Conservation (phyloP, 2,888 invertebrate species). For the Leptopilina syphax region DNA sequence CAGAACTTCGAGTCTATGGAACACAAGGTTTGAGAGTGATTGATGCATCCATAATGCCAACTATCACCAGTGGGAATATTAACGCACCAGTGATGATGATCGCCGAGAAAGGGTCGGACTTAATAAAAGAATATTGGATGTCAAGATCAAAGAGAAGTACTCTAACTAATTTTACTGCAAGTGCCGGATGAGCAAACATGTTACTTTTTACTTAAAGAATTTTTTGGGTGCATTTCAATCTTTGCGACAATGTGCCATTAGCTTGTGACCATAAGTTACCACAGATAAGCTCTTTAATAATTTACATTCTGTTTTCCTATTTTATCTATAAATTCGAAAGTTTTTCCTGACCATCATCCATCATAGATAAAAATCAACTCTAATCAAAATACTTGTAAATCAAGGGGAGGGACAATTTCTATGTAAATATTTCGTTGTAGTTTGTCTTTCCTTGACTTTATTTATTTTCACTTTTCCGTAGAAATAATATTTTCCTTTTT, state of each 20-base stretch:
- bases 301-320: no score
- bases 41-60: constrained; percentile 93
- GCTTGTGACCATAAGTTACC: not conserved
- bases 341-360: no score
- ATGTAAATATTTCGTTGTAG: constrained; percentile 3
- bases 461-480: not conserved
- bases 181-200: constrained; percentile 10
- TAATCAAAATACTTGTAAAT: constrained; percentile 12
- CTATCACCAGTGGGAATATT: constrained; percentile 91
- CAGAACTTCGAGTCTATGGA: constrained; percentile 86
- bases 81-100: constrained; percentile 94
- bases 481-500: not conserved
- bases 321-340: no score
- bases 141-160: constrained; percentile 60
- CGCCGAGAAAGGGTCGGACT: constrained; percentile 90
- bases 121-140: constrained; percentile 87
- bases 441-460: not conserved
- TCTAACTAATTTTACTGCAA: constrained; percentile 41
- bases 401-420: not conserved
- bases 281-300: not conserved
- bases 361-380: no score
- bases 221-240: not conserved
- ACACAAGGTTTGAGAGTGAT: constrained; percentile 88
- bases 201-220: not conserved
- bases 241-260: constrained; percentile 24